A percentile compares a stretch with the other conserved stretches of the same genome.
phyloP scores from a whole-genome alignment of 2,888 invertebrate genomes.

The Drosophila rellima region DNA sequence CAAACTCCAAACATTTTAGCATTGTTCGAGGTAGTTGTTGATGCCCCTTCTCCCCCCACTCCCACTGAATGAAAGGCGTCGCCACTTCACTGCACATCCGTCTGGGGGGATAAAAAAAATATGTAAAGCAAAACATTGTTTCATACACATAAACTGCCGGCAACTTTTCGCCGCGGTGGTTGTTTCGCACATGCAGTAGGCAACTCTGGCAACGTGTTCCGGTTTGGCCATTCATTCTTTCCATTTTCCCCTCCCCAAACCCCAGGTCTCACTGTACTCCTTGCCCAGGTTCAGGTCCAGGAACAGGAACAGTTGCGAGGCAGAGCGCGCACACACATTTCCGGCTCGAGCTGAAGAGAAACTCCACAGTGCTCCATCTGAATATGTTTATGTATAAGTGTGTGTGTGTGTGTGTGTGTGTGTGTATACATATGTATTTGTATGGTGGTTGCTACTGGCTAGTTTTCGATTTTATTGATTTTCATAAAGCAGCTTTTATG shows the following conservation, averaged over 20 bases:
- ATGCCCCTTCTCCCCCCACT: not conserved
- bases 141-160: constrained; percentile 64
- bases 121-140: constrained; percentile 66
- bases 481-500: constrained; percentile 68
- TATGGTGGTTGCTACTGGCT: constrained; percentile 65
- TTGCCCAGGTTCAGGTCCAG: constrained; percentile 39
- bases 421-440: constrained; percentile 2
- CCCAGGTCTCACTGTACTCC: constrained; percentile 43
- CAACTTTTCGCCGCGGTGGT: constrained; percentile 64
- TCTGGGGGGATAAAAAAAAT: constrained; percentile 27
- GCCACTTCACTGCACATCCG: constrained; percentile 65
- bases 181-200: constrained; percentile 53
- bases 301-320: constrained; percentile 29
- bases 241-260: constrained; percentile 9
- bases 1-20: constrained; percentile 54
- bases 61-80: not conserved
- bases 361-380: constrained; percentile 25
- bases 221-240: constrained; percentile 60
- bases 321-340: constrained; percentile 61
- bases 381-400: not conserved
- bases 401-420: constrained; percentile 1
- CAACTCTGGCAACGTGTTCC: constrained; percentile 62
- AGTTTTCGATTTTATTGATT: constrained; percentile 79
- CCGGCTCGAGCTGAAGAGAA: constrained; percentile 45
- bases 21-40: constrained; percentile 56